A percentile compares a stretch with the other conserved stretches of the same genome.
These are phyloP conservation scores for Sphaerodactylus townsendi DNA, from an alignment of 2,113 vertebrate species.

Conservation along the genomic window DNA sequence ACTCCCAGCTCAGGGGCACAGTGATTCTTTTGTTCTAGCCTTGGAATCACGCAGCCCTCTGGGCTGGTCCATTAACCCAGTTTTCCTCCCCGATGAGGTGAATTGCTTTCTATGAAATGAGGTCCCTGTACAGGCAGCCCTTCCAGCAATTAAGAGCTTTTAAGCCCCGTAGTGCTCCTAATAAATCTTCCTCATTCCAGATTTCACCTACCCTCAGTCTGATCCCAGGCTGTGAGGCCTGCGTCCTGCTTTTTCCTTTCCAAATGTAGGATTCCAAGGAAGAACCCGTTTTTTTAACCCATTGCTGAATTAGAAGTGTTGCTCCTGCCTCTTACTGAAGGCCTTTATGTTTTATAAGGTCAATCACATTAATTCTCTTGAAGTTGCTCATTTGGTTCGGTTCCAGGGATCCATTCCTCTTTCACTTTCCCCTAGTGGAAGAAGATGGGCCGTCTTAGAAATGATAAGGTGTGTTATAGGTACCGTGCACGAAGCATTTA, in stretches of 20 bases:
- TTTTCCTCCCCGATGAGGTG: neutral
- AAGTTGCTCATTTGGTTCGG: neutral
- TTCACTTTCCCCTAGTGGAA: too few species aligned
- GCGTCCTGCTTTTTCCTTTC: neutral
- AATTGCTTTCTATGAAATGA: slow-evolving; percentile 14
- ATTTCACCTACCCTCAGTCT: neutral
- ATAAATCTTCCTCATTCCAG: slow-evolving; percentile 5
- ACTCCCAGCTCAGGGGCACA: neutral
- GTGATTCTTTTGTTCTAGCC: neutral
- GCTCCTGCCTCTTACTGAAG: neutral
- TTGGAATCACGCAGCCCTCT: neutral
- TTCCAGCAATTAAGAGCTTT: slow-evolving; percentile 28
- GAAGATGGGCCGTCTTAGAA: too few species aligned
- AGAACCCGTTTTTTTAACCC: neutral
- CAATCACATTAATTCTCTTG: neutral
- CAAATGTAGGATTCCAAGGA: neutral
- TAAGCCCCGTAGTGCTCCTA: neutral
- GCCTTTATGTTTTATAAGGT: neutral
- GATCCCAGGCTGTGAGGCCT: neutral
- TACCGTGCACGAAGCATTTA: too few species aligned
- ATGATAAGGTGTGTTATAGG: too few species aligned
- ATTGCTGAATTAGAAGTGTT: neutral
- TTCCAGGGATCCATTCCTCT: too few species aligned
- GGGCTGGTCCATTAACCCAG: neutral
- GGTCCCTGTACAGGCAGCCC: neutral